Conservation (phyloP, 1,140 invertebrate genomes). For the Hormaphis cornu region DNA sequence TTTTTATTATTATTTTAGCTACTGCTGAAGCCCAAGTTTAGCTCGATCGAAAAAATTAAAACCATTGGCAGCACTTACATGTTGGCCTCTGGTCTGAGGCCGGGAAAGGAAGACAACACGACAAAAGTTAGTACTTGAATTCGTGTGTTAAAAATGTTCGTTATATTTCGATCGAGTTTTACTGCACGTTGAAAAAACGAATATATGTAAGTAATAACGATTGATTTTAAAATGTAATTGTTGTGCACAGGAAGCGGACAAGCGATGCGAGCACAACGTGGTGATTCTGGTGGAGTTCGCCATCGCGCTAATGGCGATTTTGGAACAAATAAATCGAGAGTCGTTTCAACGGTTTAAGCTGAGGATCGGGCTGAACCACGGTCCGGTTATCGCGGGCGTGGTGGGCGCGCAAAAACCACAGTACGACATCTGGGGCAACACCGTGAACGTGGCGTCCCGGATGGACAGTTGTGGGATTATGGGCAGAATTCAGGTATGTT, state of each 20-base stretch:
- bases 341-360: conserved; percentile 92
- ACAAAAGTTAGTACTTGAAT: neutral
- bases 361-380: conserved; percentile 85
- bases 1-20: conserved; percentile 50
- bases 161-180: too few species aligned
- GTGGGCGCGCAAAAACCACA: conserved; percentile 94
- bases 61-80: conserved; percentile 98
- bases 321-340: conserved; percentile 92
- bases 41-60: conserved; percentile 95
- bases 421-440: conserved; percentile 97
- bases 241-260: conserved; percentile 60
- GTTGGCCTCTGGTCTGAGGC: conserved; percentile 86
- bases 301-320: conserved; percentile 77
- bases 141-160: too few species aligned
- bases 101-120: conserved; percentile 65
- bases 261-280: conserved; percentile 77
- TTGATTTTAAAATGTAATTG: too few species aligned
- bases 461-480: conserved; percentile 94
- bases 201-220: too few species aligned
- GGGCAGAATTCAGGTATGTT: conserved; percentile 63
- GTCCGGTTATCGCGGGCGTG: conserved; percentile 86
- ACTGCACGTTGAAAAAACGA: too few species aligned
- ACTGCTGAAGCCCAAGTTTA: conserved; percentile 87
- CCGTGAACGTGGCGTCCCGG: conserved; percentile 88
- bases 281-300: conserved; percentile 88